Percentiles rank a stretch among this genome's conserved stretches.
Evolutionary conservation across 2,888 invertebrate genomes (phyloP).

Genomic region (Lamproptera curius): DNA sequence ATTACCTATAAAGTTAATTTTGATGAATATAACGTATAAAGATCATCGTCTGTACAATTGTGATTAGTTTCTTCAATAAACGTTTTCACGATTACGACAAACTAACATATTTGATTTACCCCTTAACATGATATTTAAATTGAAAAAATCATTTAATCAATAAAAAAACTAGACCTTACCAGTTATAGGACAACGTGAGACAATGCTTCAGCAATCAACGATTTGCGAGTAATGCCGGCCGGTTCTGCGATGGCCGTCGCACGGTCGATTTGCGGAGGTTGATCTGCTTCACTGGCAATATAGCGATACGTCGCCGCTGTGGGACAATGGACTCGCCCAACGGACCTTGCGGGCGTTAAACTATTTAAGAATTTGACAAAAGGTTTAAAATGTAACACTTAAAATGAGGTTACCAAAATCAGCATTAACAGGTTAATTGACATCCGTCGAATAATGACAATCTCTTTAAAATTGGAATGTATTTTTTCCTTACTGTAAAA

Average conservation of each 20-base stretch:
- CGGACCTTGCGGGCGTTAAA: conserved; percentile 52
- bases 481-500: conserved; percentile 27
- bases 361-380: conserved; percentile 40
- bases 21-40: no score
- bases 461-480: conserved; percentile 16
- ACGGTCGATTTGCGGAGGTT: conserved; percentile 53
- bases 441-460: conserved; percentile 25
- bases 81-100: no score
- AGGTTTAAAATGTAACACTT: conserved; percentile 36
- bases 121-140: no score
- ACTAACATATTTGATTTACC: no score
- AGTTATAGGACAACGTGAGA: conserved; percentile 38
- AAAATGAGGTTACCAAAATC: conserved; percentile 45
- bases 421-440: conserved; percentile 33
- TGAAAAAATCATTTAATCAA: no score
- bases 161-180: conserved; percentile 40
- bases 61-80: no score
- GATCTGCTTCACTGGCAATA: conserved; percentile 59
- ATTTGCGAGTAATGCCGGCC: conserved; percentile 69
- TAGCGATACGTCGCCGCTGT: conserved; percentile 51
- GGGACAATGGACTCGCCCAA: conserved; percentile 56
- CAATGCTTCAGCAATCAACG: conserved; percentile 50
- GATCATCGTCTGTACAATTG: no score
- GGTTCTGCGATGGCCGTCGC: conserved; percentile 46
- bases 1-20: no score